A percentile compares a stretch with the other conserved stretches of the same genome.
Evolutionary conservation across 2,888 invertebrate genomes (phyloP).

Genomic region (Saturnia japonica): DNA sequence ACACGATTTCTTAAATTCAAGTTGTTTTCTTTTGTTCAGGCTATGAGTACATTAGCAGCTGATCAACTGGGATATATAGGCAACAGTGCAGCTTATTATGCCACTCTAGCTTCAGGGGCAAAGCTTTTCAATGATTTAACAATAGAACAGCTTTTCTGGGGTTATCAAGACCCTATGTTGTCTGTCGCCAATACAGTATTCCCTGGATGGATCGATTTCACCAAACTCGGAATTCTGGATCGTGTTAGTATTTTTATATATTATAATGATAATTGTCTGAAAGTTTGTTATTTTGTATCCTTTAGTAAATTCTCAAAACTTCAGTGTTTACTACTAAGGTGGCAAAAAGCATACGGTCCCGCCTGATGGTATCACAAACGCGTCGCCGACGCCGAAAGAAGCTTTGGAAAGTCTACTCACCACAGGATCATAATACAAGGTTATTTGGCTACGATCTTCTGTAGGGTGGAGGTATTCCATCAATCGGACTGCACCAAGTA

Average conservation of each 20-base stretch:
- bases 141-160: conserved; percentile 90
- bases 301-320: not conserved
- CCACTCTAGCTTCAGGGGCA: conserved; percentile 84
- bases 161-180: conserved; percentile 90
- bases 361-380: too few species aligned
- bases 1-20: not conserved
- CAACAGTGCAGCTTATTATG: conserved; percentile 84
- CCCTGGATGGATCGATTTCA: conserved; percentile 91
- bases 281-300: too few species aligned
- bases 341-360: too few species aligned
- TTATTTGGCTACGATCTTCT: too few species aligned
- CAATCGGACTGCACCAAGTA: too few species aligned
- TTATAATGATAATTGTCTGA: not conserved
- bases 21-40: conserved; percentile 43
- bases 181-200: conserved; percentile 86
- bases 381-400: too few species aligned
- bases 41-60: conserved; percentile 67
- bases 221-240: conserved; percentile 90
- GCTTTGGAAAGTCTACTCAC: too few species aligned
- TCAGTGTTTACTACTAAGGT: too few species aligned
- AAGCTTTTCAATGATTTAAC: conserved; percentile 85
- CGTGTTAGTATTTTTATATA: conserved; percentile 81
- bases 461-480: too few species aligned
- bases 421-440: too few species aligned
- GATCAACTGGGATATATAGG: conserved; percentile 74